Base-by-base conservation (phyloP, 2,113 vertebrate species). In the Amblyornis subalaris region DNA sequence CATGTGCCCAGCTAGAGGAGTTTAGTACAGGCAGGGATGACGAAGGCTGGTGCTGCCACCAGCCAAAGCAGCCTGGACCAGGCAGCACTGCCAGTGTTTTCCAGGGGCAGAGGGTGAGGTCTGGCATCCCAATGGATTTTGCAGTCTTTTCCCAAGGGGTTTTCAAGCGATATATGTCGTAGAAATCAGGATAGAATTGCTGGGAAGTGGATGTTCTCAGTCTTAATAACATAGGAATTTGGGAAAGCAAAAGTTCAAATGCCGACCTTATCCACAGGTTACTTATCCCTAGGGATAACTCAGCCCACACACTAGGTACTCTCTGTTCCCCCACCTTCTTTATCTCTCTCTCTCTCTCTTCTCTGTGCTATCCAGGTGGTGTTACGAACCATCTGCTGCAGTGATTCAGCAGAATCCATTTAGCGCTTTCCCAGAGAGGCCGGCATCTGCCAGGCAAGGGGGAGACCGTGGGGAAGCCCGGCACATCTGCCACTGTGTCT, bases 401-500 rank as follows among this genome's bases (percentile, higher is more conserved):
- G 95, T 96, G 95, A 96, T 95, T 96, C 94, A 95, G 95, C 93
- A 95, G 94, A 96, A 96, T 96, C 94, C 95, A 95, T 95, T 96
- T 96, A 95, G 94, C 12, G 7, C 88, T 94, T 96, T 96, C 93
- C 95, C 91, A 95, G 93, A 42, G 91, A 94, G 95, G 93, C 93
- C 89, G 47, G 96, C 93, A 96, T 95, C 95, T 96, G 91, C 78
- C 94, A 94, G 94, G 93, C 95, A 88, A 80, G 85, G 91, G 95
- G 93, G 89, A 88, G 95, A 8, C 85, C 2, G 12, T 92, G 88
- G 94, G 95, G 93, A 96, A 96, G 90, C 94, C 91, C 75, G 2
- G 93, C 85, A 91, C 89, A 94, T 96, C 93, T 95, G 91, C 94
- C 10, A 10, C 93, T 1, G 40, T 45, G 85, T 88, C 88, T 93